These are phyloP conservation scores for Poeciliopsis presidionis DNA, from an alignment of 2,797 vertebrate species.

Conservation along the genomic window DNA sequence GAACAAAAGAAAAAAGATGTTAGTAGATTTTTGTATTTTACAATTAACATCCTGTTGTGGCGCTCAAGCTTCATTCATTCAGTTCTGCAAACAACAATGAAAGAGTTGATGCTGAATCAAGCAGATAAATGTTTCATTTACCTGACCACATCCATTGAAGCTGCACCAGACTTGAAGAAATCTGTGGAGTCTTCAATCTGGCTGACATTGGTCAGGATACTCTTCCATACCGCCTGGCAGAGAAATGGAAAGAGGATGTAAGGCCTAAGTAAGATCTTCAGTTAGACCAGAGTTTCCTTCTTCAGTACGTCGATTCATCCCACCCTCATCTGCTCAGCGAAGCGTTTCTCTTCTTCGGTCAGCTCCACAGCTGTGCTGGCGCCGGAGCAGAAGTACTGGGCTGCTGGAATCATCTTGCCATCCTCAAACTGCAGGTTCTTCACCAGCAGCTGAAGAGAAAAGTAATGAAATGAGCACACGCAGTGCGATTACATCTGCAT, in stretches of 20 bases:
- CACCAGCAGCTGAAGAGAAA: constrained; percentile 80
- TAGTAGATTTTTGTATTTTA: not conserved
- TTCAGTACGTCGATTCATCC: not conserved
- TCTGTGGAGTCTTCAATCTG: constrained; percentile 86
- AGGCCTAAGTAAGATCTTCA: not conserved
- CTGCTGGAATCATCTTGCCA: constrained; percentile 88
- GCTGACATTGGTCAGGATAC: constrained; percentile 83
- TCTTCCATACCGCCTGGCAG: constrained; percentile 83
- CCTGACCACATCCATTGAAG: constrained; percentile 92
- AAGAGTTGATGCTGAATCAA: not conserved
- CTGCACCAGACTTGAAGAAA: constrained; percentile 91
- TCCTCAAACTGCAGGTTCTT: constrained; percentile 88
- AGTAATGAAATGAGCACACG: not conserved
- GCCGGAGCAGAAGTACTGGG: constrained; percentile 81
- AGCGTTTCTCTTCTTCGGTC: constrained; percentile 81
- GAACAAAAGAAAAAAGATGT: not conserved
- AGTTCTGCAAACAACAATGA: not conserved
- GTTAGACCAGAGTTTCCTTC: not conserved
- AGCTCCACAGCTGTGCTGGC: constrained; percentile 81
- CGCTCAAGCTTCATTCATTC: not conserved
- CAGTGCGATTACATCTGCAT: not conserved
- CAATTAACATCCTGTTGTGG: not conserved
- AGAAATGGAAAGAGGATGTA: not conserved
- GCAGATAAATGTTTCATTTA: constrained; percentile 39
- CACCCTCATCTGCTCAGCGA: constrained; percentile 84